Percentiles rank a stretch among this genome's conserved stretches.
phyloP scores from a whole-genome alignment of 2,797 vertebrate genomes.

The Steatocranus sp. region DNA sequence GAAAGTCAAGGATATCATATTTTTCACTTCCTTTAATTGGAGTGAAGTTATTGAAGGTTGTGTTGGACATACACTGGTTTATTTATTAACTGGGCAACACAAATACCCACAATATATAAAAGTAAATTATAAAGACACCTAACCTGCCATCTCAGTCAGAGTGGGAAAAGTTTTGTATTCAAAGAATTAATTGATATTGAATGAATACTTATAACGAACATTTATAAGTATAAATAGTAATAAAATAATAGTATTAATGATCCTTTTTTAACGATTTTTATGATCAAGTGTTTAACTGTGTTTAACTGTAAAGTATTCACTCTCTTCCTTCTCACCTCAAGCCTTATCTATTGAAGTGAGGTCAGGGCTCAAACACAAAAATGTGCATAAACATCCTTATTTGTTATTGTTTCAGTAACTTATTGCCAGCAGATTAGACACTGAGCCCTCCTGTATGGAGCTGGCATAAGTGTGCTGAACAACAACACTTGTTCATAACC shows the following conservation, averaged over 20 bases:
- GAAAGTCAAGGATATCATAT: neutral
- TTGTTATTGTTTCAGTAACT: neutral
- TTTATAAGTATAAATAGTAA: neutral
- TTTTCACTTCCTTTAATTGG: slow-evolving; percentile 18
- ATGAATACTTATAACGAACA: neutral
- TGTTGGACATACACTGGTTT: neutral
- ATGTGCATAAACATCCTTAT: neutral
- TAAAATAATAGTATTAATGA: neutral
- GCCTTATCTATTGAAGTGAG: neutral
- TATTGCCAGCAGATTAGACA: neutral
- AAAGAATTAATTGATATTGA: neutral
- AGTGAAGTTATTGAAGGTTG: slow-evolving; percentile 12
- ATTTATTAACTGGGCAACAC: neutral
- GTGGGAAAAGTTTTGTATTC: neutral
- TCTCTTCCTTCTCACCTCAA: neutral
- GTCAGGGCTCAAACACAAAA: neutral
- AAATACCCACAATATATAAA: neutral
- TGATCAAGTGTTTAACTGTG: neutral
- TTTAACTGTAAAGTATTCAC: neutral
- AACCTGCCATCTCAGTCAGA: neutral
- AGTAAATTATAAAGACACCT: neutral
- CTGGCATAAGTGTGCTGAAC: neutral
- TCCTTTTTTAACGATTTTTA: neutral
- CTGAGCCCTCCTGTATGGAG: neutral
- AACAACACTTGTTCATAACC: neutral